phyloP scores from a whole-genome alignment of 1,140 invertebrate genomes.

The Lasioglossum baleicum region DNA sequence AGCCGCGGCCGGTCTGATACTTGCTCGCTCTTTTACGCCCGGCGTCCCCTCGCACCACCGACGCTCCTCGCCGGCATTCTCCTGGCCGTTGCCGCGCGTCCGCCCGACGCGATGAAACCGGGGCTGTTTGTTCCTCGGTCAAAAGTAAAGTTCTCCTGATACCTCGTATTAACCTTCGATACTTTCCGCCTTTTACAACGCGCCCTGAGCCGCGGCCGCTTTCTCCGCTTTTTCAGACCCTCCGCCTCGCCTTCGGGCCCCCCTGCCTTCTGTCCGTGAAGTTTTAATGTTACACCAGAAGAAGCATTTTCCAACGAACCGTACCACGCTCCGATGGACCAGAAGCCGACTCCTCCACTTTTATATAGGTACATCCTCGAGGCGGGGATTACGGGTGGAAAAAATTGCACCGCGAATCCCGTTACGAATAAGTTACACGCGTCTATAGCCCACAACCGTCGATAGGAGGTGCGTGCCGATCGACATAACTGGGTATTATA shows the following conservation, averaged over 20 bases:
- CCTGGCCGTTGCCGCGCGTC: too few species aligned
- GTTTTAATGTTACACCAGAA: slow-evolving; percentile 19
- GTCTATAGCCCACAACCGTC: too few species aligned
- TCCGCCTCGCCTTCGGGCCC: too few species aligned
- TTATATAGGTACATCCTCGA: too few species aligned
- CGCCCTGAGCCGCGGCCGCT: background rate
- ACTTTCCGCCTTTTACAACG: slow-evolving; percentile 44
- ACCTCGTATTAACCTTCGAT: slow-evolving; percentile 39
- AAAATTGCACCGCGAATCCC: too few species aligned
- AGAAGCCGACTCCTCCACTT: slow-evolving; percentile 3
- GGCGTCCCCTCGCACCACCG: too few species aligned
- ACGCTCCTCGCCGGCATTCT: too few species aligned
- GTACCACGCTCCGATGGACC: background rate
- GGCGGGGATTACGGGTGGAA: too few species aligned
- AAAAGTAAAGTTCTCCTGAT: slow-evolving; percentile 37
- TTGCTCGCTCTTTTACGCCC: background rate
- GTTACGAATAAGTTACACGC: too few species aligned
- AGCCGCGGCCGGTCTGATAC: slow-evolving; percentile 21
- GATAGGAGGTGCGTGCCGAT: too few species aligned
- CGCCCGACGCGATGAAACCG: slow-evolving; percentile 35
- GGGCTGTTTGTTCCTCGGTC: slow-evolving; percentile 24
- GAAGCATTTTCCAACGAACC: background rate
- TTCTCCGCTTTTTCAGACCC: slow-evolving; percentile 7
- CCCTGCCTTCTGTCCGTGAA: too few species aligned
- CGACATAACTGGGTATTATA: too few species aligned